Percentiles rank a stretch among this genome's conserved stretches.
phyloP scores from a whole-genome alignment of 2,113 vertebrate genomes.

The Lepus timidus region DNA sequence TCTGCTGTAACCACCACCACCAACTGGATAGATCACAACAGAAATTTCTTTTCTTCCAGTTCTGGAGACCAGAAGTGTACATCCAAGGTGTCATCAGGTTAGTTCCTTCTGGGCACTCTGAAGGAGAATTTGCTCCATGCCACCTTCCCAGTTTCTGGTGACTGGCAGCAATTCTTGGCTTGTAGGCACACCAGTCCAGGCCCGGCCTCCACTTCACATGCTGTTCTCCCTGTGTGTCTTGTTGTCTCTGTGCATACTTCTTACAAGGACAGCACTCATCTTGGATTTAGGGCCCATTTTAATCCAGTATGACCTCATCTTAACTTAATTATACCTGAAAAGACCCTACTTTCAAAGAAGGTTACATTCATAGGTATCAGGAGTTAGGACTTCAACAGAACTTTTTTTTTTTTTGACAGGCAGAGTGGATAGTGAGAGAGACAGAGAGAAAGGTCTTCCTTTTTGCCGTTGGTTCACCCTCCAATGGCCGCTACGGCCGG shows the following conservation, averaged over 20 bases:
- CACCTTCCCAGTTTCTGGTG: not conserved
- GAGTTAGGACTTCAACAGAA: not conserved
- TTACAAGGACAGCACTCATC: not conserved
- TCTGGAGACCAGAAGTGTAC: conserved; percentile 1
- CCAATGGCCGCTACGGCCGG: too few relatives aligned
- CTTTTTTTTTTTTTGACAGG: too few relatives aligned
- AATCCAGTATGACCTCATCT: not conserved
- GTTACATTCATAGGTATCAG: not conserved
- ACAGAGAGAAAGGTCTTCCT: too few relatives aligned
- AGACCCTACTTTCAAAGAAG: conserved; percentile 41
- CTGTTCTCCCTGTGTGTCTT: not conserved
- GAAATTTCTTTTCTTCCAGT: conserved; percentile 12
- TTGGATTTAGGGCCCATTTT: not conserved
- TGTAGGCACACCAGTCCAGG: not conserved
- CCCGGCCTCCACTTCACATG: not conserved
- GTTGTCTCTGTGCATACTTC: not conserved
- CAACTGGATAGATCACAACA: conserved; percentile 6
- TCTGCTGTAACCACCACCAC: not conserved
- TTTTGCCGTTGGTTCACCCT: too few relatives aligned
- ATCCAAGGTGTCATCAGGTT: not conserved
- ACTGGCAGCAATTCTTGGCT: not conserved
- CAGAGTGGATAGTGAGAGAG: too few relatives aligned
- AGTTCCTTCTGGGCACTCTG: not conserved
- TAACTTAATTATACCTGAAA: conserved; percentile 41
- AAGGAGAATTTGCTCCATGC: not conserved